Evolutionary conservation across 2,797 vertebrate genomes (phyloP).

Genomic region (Arnoldichthys spilopterus): DNA sequence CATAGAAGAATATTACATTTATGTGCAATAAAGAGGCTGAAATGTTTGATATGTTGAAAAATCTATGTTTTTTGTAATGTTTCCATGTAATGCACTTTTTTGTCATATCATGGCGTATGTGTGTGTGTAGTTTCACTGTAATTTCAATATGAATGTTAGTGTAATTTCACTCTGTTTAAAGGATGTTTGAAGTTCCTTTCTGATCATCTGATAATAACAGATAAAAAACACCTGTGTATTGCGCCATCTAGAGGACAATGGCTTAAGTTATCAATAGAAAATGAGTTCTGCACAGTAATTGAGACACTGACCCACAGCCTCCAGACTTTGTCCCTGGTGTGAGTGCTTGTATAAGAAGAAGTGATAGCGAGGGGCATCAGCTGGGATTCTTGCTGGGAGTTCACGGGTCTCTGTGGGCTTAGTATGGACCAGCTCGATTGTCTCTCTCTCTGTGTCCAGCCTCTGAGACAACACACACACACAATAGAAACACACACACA

Average conservation of each 20-base stretch:
- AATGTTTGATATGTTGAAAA: too few relatives aligned
- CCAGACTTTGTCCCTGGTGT: conserved; percentile 90
- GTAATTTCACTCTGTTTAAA: conserved; percentile 1
- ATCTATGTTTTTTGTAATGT: too few relatives aligned
- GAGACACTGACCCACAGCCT: conserved; percentile 89
- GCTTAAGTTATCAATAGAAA: background rate
- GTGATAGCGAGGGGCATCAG: conserved; percentile 93
- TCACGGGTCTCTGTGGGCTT: conserved; percentile 89
- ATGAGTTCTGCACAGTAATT: background rate
- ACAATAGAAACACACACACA: conserved; percentile 34
- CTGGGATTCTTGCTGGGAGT: conserved; percentile 90
- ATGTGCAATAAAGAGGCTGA: too few relatives aligned
- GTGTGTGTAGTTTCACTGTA: too few relatives aligned
- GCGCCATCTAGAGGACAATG: conserved; percentile 23
- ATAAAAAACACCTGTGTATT: background rate
- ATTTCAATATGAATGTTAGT: conserved; percentile 2
- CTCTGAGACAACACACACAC: conserved; percentile 63
- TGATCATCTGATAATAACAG: background rate
- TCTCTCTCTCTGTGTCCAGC: conserved; percentile 92
- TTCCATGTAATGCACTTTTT: too few relatives aligned
- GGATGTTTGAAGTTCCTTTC: too few relatives aligned
- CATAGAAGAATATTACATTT: too few relatives aligned
- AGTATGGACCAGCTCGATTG: conserved; percentile 93
- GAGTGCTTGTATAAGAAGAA: conserved; percentile 96
- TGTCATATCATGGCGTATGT: too few relatives aligned